phyloP scores from a whole-genome alignment of 2,888 invertebrate genomes.

The Drosophila lacicola region DNA sequence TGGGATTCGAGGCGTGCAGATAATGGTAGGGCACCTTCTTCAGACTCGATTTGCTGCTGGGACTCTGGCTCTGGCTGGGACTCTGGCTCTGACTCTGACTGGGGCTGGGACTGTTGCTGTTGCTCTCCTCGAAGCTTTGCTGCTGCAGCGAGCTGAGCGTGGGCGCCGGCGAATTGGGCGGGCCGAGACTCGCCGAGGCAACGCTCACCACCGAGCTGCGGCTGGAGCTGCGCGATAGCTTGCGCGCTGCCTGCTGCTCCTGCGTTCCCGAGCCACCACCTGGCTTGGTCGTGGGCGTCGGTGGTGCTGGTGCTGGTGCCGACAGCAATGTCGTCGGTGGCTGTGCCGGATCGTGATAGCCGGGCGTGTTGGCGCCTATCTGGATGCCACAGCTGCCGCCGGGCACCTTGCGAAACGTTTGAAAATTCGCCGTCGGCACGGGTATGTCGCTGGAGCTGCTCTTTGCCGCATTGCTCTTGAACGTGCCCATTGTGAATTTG shows the following conservation, averaged over 20 bases:
- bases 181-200: slow-evolving; percentile 60
- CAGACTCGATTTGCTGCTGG: slow-evolving; percentile 81
- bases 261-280: neutral
- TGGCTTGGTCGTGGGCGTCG: slow-evolving; percentile 23
- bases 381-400: slow-evolving; percentile 86
- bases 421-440: slow-evolving; percentile 91
- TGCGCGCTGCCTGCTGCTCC: slow-evolving; percentile 33
- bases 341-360: slow-evolving; percentile 74
- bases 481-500: slow-evolving; percentile 87
- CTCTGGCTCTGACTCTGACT: slow-evolving; percentile 70
- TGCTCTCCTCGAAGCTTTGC: slow-evolving; percentile 69
- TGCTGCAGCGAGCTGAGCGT: slow-evolving; percentile 64
- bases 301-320: neutral
- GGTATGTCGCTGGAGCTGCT: slow-evolving; percentile 86
- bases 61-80: slow-evolving; percentile 74
- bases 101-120: slow-evolving; percentile 72
- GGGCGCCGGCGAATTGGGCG: slow-evolving; percentile 80
- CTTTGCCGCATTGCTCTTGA: slow-evolving; percentile 85
- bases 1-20: slow-evolving; percentile 90
- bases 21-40: slow-evolving; percentile 87
- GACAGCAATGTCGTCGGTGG: slow-evolving; percentile 51
- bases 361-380: slow-evolving; percentile 84
- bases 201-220: slow-evolving; percentile 73
- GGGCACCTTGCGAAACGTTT: slow-evolving; percentile 90
- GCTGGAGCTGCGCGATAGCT: slow-evolving; percentile 76